Base-by-base conservation (phyloP, 2,113 vertebrate genomes). In the Pungitius pungitius region DNA sequence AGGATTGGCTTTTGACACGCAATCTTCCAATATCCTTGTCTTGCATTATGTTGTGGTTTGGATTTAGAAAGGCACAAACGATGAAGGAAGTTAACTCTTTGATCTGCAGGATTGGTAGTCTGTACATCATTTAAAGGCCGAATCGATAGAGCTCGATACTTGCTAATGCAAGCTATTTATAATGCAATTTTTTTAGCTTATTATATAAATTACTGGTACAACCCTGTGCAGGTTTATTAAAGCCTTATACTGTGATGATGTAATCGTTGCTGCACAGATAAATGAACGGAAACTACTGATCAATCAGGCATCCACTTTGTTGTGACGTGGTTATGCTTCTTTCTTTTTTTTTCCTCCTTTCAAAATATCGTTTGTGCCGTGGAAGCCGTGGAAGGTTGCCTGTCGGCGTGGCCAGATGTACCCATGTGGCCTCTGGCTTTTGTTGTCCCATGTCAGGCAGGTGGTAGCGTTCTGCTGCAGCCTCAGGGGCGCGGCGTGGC, bases 381-480 rank as follows among this genome's bases (percentile, higher is more conserved):
- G 1, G 0, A 66, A 72, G 71, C 69, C 15, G 3, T 60, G 66
- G 77, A 66, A 73, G 71, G 67, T 75, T 75, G 77, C 17, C 58
- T 71, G 52, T 85, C 73, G 64, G 22, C 71, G 20, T 52, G 81
- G 79, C 75, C 85, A 89, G 82, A 54, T 78, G 74, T 88, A 90
- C 83, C 91, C 88, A 89, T 77, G 62, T 80, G 88, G 87, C 87
- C n/a, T 91, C 69, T 91, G 91, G 88, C 89, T 90, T 87, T 81
- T 93, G 90, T 93, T 93, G 89, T 94, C 88, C 89, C 87, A 72
- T 90, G 86, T 85, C 92, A 94, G 93, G 91, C 91, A 90, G 90
- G 84, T 88, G 85, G 65, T 92, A 93, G 84, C 90, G 88, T 90
- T 92, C 88, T 92, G 91, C 89, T 92, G 92, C 89, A 90, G 84